phyloP scores from a whole-genome alignment of 2,113 vertebrate species.

The Puffinus mauretanicus region DNA sequence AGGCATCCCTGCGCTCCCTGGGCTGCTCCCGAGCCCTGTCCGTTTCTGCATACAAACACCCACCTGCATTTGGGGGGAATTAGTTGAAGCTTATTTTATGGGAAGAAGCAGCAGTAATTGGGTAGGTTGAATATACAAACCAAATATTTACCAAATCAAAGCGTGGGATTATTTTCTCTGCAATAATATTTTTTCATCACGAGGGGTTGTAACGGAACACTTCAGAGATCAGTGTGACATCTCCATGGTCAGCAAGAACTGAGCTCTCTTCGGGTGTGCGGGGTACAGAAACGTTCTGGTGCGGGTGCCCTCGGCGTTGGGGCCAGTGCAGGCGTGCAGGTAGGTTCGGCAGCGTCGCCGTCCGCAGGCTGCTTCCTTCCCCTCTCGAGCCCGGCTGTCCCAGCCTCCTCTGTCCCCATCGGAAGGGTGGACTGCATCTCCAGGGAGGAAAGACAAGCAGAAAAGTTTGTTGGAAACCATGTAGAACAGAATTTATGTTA shows the following conservation, averaged over 20 bases:
- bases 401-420: neutral
- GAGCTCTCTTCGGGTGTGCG: too few species aligned
- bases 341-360: neutral
- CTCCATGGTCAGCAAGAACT: neutral
- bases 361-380: conserved; percentile 35
- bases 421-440: conserved; percentile 8
- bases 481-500: conserved; percentile 62
- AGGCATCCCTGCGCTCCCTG: fast-evolving
- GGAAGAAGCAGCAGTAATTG: neutral
- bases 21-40: neutral
- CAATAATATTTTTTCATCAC: neutral
- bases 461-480: conserved; percentile 31
- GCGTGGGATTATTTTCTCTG: neutral
- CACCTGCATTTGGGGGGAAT: fast-evolving
- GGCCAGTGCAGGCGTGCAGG: neutral
- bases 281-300: neutral
- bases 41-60: neutral
- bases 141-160: neutral
- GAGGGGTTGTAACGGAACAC: neutral
- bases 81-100: neutral
- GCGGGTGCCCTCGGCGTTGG: neutral
- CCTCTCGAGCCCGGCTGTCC: neutral
- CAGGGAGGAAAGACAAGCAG: neutral
- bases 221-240: too few species aligned
- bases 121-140: too few species aligned